Evolutionary conservation across 30 jellyfish, hydroid and myxozoan genomes (phyloP).

Genomic region (Cassiopea andromeda): DNA sequence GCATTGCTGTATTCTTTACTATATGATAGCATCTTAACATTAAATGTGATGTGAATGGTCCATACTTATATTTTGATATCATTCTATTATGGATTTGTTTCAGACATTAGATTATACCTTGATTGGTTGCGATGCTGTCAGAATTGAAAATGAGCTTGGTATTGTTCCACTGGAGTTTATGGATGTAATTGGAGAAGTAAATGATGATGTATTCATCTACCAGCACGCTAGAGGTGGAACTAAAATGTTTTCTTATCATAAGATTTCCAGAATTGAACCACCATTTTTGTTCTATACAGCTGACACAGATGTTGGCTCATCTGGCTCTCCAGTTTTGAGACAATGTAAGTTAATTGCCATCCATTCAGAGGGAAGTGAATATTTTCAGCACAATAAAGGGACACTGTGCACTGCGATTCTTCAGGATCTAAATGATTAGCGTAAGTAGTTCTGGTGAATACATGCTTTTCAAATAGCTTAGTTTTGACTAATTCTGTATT

Average conservation of each 20-base stretch:
- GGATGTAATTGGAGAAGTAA: conserved; percentile 47
- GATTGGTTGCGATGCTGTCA: conserved; percentile 85
- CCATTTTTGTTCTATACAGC: conserved; percentile 93
- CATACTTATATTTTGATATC: no score
- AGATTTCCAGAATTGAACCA: conserved; percentile 58
- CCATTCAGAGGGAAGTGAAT: conserved; percentile 94
- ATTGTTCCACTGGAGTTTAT: conserved; percentile 84
- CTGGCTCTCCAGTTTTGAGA: conserved; percentile 93
- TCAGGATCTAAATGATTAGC: conserved; percentile 75
- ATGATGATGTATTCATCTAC: conserved; percentile 86
- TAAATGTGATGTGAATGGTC: no score
- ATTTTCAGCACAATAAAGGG: conserved; percentile 86
- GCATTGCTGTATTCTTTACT: no score
- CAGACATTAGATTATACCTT: conserved; percentile 88
- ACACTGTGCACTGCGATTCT: conserved; percentile 84
- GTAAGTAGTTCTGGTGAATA: conserved; percentile 53
- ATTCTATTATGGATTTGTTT: neutral
- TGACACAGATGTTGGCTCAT: conserved; percentile 96
- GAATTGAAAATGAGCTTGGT: conserved; percentile 65
- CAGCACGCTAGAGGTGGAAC: conserved; percentile 97
- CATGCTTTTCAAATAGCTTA: neutral
- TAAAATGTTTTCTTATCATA: conserved; percentile 82
- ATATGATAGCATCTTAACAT: no score
- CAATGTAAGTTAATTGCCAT: conserved; percentile 77
- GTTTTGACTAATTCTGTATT: neutral